phyloP scores from a whole-genome alignment of 2,113 vertebrate genomes.

The Paradoxurus hermaphroditus region DNA sequence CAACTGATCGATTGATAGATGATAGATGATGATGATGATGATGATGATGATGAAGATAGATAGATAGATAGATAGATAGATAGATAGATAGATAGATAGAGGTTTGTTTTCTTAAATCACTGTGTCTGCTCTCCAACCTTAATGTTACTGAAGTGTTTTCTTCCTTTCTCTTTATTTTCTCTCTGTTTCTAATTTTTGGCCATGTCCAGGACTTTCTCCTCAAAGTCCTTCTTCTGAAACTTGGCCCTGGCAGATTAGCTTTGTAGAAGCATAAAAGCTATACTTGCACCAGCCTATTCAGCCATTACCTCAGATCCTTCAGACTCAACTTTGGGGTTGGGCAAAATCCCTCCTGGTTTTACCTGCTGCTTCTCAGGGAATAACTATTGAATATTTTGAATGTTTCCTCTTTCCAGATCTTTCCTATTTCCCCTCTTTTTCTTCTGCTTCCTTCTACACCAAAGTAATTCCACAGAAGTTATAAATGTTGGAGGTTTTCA shows the following conservation, averaged over 20 bases:
- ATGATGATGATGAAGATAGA: too few relatives aligned
- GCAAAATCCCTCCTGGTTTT: not conserved
- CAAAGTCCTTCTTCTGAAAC: not conserved
- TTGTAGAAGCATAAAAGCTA: too few relatives aligned
- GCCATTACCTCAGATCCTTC: not conserved
- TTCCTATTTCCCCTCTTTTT: not conserved
- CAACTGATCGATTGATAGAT: too few relatives aligned
- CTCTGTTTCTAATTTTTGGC: not conserved
- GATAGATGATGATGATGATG: too few relatives aligned
- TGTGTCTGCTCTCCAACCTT: not conserved
- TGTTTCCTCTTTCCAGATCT: not conserved
- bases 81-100: too few relatives aligned
- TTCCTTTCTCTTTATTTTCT: not conserved
- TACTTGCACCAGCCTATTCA: not conserved
- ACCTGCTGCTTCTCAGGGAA: not conserved
- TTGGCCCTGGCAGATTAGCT: accelerated
- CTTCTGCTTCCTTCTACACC: not conserved
- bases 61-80: too few relatives aligned
- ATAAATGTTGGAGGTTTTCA: not conserved
- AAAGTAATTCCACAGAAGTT: not conserved
- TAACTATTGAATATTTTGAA: not conserved
- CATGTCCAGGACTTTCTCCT: not conserved
- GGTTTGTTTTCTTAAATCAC: not conserved
- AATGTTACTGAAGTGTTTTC: too few relatives aligned
- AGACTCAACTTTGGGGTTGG: accelerated